Base-by-base conservation (phyloP, 2,888 invertebrate species). In the Trichogramma dendrolimi region DNA sequence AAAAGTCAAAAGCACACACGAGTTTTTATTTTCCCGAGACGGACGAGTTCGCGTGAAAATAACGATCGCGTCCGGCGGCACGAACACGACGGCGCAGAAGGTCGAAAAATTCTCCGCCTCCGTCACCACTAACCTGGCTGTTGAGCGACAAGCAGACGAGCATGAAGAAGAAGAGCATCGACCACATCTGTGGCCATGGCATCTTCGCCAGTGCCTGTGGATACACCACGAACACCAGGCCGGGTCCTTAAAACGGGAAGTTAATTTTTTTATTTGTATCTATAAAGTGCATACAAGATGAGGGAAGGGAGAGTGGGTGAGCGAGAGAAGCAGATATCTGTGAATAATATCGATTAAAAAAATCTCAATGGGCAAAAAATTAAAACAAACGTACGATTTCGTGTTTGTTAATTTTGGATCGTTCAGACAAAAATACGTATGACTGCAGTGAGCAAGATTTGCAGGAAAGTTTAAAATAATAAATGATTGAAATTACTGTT, bases 151-250 rank as follows among this genome's bases (percentile, higher is more conserved):
- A 84, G 76, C 93, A 93, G 60, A 94, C 85, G 71, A 94, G 84
- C 91, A 94, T 92, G 77, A 92, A 91, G 83, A 94, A 94, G 81
- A 94, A 94, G 72, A 93, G 81, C 1, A 92, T 90, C 0, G 92
- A 91, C 93, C 94, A 94, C 63, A 93, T 80, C 75, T 92, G 91
- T n/a, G 92, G 86, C 47, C 91, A 90, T 8, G 94, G 94, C 92
- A 94, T 93, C 82, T 92, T 91, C 41, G 91, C 90, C 80, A 94
- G 87, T n/a, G 92, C 92, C 83, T 93, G 92, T 4, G 94, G 92
- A 79, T 93, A 94, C 2, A 94, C 90, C n/a, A 94, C 91, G 80
- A 94, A 94, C 70, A 93, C 87, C 75, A 94, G 82, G 44, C 94
- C 94, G 41, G 94, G 94, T 75, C 93, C 91, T 88, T 80, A 67